These are phyloP conservation scores for Poeciliopsis turneri DNA, from an alignment of 2,797 vertebrate genomes.

Conservation along the genomic window DNA sequence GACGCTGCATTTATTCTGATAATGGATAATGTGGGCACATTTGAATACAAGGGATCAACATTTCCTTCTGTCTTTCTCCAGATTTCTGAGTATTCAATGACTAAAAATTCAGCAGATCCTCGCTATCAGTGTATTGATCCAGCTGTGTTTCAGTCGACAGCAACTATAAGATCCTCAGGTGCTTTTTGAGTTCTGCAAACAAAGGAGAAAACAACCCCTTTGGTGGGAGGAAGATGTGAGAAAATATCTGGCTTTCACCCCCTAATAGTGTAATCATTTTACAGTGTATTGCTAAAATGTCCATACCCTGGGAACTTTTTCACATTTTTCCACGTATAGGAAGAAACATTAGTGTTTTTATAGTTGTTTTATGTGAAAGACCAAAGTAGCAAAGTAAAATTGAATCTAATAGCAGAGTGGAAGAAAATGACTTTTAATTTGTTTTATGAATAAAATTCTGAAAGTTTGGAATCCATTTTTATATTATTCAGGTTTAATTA, in stretches of 20 bases:
- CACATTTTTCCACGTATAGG: background rate
- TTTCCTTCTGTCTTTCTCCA: constrained; percentile 35
- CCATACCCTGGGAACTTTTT: background rate
- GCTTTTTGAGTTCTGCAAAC: constrained; percentile 40
- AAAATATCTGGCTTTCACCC: constrained; percentile 11
- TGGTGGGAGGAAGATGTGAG: constrained; percentile 38
- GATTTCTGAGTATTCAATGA: constrained; percentile 36
- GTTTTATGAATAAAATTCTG: background rate
- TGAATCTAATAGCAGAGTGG: background rate
- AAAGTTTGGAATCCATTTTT: background rate
- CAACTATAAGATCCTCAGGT: constrained; percentile 39
- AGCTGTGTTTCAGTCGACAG: constrained; percentile 47
- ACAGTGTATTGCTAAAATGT: background rate
- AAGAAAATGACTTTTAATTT: background rate
- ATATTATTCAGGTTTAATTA: background rate
- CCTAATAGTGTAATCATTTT: constrained; percentile 28
- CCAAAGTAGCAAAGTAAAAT: background rate
- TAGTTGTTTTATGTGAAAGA: background rate
- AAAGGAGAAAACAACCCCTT: constrained; percentile 26
- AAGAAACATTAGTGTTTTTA: background rate
- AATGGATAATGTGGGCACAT: constrained; percentile 50
- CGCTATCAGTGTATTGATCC: constrained; percentile 5
- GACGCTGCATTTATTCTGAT: constrained; percentile 66
- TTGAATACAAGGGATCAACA: constrained; percentile 48
- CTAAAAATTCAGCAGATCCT: constrained; percentile 15